Conservation (phyloP, 1,140 invertebrate genomes). For the Musca domestica region DNA sequence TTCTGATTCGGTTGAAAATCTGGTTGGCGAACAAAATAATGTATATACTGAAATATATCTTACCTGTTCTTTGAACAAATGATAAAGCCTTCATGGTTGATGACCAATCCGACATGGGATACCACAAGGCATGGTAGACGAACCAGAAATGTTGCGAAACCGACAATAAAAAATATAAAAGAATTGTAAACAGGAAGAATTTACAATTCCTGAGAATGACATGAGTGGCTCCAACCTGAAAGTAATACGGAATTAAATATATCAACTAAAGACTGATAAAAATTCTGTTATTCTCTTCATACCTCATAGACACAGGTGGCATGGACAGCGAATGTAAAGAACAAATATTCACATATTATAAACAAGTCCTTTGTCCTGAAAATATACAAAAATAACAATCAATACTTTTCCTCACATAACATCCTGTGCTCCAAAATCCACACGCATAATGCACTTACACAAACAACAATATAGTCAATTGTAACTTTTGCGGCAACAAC, state of each 20-base stretch:
- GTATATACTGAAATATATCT: constrained; percentile 17
- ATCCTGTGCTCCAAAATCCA: not conserved
- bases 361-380: constrained; percentile 69
- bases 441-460: constrained; percentile 38
- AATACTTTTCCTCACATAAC: not conserved
- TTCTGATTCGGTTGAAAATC: too few relatives aligned
- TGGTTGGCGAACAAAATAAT: too few relatives aligned
- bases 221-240: constrained; percentile 66
- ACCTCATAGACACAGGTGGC: constrained; percentile 75
- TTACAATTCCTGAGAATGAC: constrained; percentile 61
- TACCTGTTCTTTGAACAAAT: constrained; percentile 43
- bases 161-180: constrained; percentile 52
- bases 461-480: constrained; percentile 45
- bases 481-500: constrained; percentile 35
- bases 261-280: constrained; percentile 15
- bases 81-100: constrained; percentile 37
- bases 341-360: constrained; percentile 63
- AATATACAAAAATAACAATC: constrained; percentile 31
- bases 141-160: constrained; percentile 58
- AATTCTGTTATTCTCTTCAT: constrained; percentile 30
- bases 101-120: constrained; percentile 33
- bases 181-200: constrained; percentile 60
- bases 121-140: constrained; percentile 34
- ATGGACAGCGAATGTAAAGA: constrained; percentile 67
- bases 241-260: constrained; percentile 29